Evolutionary conservation across 2,113 vertebrate species (phyloP), one percentile per base, ranked within the genome.

Genomic region (Cephalopterus ornatus): DNA sequence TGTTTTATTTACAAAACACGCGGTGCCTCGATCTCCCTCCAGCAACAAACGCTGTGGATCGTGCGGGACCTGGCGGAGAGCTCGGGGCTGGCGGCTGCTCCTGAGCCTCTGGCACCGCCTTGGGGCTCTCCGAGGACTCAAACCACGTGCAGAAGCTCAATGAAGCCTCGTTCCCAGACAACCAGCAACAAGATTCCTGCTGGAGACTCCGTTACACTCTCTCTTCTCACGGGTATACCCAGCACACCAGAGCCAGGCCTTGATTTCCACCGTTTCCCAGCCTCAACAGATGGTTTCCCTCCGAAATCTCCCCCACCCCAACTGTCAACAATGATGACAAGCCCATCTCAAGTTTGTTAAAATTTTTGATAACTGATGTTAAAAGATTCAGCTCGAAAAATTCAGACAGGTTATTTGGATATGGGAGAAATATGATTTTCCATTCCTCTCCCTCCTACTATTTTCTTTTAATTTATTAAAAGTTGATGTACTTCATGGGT

Each of bases 1-100:
- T 88, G 37, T 96, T 97, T 93, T 95, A 94, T 97, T 97, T 95
- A 94, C 75, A 59, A 95, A 96, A 96, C 68, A 83, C 15, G 9
- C 67, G 18, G 37, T 2, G 67, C 55, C 4, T 3, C 5, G 41
- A 55, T 90, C 75, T 92, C 80, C 76, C 49, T 94, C 46, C 84
- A 73, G 89, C 73, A 85, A 14, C 46, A 73, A 73, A 78, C 63
- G 56, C 30, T 6, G 47, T 33, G 46, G 41, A 42, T 70, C 39
- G 49, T 20, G 50, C 1, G 4, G 70, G 81, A 3, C 33, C 46
- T 7, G 20, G 33, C 2, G 20, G 68, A 53, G 46, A 75, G n/a
- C 61, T 82, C 4, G 8, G 68, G 56, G 77, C 72, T 55, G 81
- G 47, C 1, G 1, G 80, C 42, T 55, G 85, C 77, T 71, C 46